Evolutionary conservation across 2,113 vertebrate species (phyloP).

Genomic region (Dermatemys mawii): DNA sequence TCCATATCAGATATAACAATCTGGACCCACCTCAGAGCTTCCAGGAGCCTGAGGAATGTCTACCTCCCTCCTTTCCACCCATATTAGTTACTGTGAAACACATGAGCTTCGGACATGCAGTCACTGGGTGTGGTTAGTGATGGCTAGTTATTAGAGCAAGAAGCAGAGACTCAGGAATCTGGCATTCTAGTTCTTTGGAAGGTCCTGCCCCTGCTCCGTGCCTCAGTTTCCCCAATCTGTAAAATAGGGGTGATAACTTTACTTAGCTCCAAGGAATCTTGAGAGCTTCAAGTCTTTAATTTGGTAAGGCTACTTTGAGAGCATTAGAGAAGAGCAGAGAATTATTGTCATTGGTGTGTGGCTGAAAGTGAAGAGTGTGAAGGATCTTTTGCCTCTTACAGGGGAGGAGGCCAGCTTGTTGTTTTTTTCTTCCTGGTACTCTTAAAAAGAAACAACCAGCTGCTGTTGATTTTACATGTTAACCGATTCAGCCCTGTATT

Average conservation of each 20-base stretch:
- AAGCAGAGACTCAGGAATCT: background rate
- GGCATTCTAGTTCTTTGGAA: background rate
- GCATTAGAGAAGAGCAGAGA: background rate
- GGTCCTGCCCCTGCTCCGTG: background rate
- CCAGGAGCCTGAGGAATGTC: rapidly evolving
- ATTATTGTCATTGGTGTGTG: background rate
- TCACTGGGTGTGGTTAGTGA: background rate
- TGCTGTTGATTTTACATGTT: slow-evolving; percentile 12
- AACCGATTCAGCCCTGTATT: background rate
- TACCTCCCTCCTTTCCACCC: rapidly evolving
- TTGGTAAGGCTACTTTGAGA: background rate
- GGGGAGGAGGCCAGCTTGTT: slow-evolving; percentile 10
- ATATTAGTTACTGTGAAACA: background rate
- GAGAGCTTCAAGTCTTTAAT: background rate
- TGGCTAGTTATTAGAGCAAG: background rate
- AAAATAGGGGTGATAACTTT: background rate
- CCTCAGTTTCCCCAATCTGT: background rate
- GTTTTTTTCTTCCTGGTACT: slow-evolving; percentile 47
- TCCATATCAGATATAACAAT: background rate
- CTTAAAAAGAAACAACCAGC: slow-evolving; percentile 38
- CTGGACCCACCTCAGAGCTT: background rate
- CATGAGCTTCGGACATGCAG: rapidly evolving
- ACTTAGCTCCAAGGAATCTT: background rate
- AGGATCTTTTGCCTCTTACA: background rate
- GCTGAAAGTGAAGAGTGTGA: slow-evolving; percentile 55